These are phyloP conservation scores for Paralinhomoeus sp. DNA, from an alignment of 2,888 invertebrate genomes.

Conservation along the genomic window DNA sequence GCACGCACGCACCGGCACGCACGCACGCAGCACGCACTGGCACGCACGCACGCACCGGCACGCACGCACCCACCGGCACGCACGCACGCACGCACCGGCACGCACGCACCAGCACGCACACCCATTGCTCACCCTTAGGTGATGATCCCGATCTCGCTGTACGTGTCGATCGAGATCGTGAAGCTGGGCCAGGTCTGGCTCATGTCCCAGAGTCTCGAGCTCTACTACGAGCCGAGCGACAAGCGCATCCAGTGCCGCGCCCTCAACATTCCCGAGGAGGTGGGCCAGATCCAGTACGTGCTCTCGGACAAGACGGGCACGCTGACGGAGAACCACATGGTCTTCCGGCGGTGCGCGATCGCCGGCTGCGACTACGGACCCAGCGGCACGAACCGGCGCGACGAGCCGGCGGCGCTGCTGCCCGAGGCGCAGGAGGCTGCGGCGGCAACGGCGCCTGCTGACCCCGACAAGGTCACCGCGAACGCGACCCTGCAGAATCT, in stretches of 20 bases:
- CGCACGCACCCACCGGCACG: too few relatives aligned
- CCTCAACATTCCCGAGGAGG: conserved; percentile 73
- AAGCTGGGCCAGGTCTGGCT: conserved; percentile 84
- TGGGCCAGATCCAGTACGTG: conserved; percentile 76
- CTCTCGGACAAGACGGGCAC: conserved; percentile 92
- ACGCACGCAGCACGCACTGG: too few relatives aligned
- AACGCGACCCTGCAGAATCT: neutral
- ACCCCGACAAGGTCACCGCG: neutral
- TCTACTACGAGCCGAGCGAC: conserved; percentile 60
- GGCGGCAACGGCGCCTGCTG: too few relatives aligned
- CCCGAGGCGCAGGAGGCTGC: too few relatives aligned
- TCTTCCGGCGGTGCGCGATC: conserved; percentile 69
- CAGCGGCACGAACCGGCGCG: neutral
- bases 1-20: too few relatives aligned
- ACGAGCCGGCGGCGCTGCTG: too few relatives aligned
- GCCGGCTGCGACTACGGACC: conserved; percentile 59
- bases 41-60: too few relatives aligned
- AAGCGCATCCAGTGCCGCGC: conserved; percentile 50
- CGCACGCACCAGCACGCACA: too few relatives aligned
- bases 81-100: too few relatives aligned
- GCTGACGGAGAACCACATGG: conserved; percentile 86
- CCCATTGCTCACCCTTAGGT: conserved; percentile 41
- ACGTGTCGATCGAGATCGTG: conserved; percentile 86
- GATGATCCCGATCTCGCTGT: conserved; percentile 84
- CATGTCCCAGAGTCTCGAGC: conserved; percentile 63